A percentile compares a stretch with the other conserved stretches of the same genome.
These are phyloP conservation scores for Catamblyrhynchus diadema DNA, from an alignment of 2,797 vertebrate genomes.

Conservation along the genomic window DNA sequence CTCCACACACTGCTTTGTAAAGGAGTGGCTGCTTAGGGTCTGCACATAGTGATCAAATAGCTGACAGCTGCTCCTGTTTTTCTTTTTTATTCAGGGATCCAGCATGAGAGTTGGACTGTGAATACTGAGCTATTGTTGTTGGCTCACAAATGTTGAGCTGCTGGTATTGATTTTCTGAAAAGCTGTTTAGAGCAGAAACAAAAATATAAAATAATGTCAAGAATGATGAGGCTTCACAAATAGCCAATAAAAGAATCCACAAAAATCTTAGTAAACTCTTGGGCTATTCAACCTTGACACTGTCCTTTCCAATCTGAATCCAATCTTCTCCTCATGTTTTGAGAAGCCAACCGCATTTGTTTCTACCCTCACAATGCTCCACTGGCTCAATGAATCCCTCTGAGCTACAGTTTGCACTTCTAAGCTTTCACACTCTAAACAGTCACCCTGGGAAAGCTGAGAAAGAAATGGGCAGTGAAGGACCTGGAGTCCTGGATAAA, in stretches of 20 bases:
- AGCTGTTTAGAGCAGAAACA: constrained; percentile 17
- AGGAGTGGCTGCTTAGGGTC: not conserved
- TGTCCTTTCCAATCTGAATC: constrained; percentile 27
- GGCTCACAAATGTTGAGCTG: not conserved
- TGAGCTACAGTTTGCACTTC: not conserved
- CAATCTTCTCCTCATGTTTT: not conserved
- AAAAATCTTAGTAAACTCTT: constrained; percentile 20
- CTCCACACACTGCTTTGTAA: not conserved
- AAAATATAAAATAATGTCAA: constrained; percentile 27
- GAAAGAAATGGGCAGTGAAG: not conserved
- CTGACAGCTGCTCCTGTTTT: not conserved
- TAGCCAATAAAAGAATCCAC: constrained; percentile 7
- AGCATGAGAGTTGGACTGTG: not conserved
- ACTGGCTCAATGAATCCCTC: not conserved
- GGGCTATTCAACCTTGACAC: constrained; percentile 20
- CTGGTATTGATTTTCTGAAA: constrained; percentile 41
- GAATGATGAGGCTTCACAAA: constrained; percentile 38
- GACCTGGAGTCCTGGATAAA: not conserved
- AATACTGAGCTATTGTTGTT: constrained; percentile 1
- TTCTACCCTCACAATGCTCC: not conserved
- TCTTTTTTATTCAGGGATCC: not conserved
- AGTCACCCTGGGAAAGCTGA: not conserved
- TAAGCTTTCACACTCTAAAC: not conserved
- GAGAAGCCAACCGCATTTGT: not conserved
- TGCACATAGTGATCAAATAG: not conserved